These are phyloP conservation scores for Hyaena hyaena DNA, from an alignment of 2,113 vertebrate genomes.

Conservation along the genomic window DNA sequence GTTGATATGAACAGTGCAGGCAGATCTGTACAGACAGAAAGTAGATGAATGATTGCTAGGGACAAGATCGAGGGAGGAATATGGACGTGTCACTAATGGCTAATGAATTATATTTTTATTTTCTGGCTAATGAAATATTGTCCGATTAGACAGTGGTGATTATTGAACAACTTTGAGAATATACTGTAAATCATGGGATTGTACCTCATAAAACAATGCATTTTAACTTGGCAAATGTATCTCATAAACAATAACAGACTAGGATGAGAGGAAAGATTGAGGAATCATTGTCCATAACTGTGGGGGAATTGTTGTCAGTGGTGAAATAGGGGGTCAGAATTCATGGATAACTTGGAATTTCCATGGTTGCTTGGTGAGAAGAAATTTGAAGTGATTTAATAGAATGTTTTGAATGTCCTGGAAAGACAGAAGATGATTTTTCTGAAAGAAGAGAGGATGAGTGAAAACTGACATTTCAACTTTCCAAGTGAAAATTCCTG, in stretches of 20 bases:
- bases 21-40: background rate
- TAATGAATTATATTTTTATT: background rate
- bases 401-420: background rate
- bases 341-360: background rate
- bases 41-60: background rate
- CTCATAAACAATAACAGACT: background rate
- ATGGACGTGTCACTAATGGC: background rate
- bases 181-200: background rate
- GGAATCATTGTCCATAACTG: background rate
- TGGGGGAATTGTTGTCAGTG: background rate
- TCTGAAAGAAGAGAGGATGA: background rate
- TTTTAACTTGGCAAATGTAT: background rate
- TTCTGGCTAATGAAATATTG: background rate
- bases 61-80: background rate
- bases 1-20: background rate
- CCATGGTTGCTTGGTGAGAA: background rate
- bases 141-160: background rate
- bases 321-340: background rate
- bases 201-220: background rate
- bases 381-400: background rate
- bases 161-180: background rate
- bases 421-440: slow-evolving; percentile 2
- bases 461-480: background rate
- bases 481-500: background rate
- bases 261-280: background rate